Percentiles rank a stretch among this genome's conserved stretches.
These are phyloP conservation scores for Montipora cactus DNA, from an alignment of 64 coral and sea anemone genomes.

Conservation along the genomic window DNA sequence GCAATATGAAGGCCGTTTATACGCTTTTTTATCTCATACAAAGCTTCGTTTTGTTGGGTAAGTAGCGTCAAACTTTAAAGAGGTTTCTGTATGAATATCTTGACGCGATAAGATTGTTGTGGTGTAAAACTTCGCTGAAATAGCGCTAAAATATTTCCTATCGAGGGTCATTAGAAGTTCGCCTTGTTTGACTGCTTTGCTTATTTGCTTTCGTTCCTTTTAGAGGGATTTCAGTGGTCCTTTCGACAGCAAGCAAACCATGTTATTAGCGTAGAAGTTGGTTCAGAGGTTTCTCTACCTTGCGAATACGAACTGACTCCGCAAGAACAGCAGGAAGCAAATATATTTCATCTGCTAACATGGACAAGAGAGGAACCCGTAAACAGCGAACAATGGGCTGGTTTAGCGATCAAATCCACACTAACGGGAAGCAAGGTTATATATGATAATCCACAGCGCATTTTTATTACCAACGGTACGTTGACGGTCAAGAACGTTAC, in stretches of 20 bases:
- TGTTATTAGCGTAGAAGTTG: conserved; percentile 7
- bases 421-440: conserved; percentile 17
- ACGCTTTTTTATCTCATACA: background rate
- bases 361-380: conserved; percentile 33
- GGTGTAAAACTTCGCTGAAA: background rate
- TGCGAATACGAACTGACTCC: conserved; percentile 24
- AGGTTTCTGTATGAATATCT: background rate
- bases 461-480: background rate
- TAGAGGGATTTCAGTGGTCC: conserved; percentile 49
- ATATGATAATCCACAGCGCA: conserved; percentile 17
- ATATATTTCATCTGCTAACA: conserved; percentile 30
- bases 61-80: background rate
- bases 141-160: background rate
- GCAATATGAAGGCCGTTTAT: background rate
- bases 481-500: background rate
- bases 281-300: conserved; percentile 20
- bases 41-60: conserved; percentile 17
- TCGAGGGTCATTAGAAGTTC: background rate
- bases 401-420: conserved; percentile 8
- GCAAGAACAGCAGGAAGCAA: conserved; percentile 17
- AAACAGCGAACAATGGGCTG: background rate
- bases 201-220: background rate
- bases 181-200: background rate
- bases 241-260: conserved; percentile 26
- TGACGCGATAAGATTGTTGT: background rate